A percentile compares a stretch with the other conserved stretches of the same genome.
Conservation (phyloP, 2,888 invertebrate genomes). For the Caenorhabditis parvicauda region DNA sequence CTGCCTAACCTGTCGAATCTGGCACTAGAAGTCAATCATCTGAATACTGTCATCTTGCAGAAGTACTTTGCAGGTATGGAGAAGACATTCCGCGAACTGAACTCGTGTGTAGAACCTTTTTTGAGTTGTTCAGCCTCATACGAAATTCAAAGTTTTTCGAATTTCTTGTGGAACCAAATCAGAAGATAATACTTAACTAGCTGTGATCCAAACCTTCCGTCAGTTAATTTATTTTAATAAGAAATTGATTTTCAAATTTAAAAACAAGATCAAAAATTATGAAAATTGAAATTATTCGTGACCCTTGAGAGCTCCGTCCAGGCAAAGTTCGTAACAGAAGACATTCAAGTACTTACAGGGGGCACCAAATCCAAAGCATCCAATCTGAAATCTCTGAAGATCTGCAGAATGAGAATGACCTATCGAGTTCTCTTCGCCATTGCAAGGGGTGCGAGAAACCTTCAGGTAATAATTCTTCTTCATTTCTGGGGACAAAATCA, state of each 20-base stretch:
- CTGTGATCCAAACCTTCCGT: not conserved
- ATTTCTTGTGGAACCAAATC: not conserved
- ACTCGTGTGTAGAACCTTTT: not conserved
- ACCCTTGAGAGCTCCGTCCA: too few relatives aligned
- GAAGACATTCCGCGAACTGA: not conserved
- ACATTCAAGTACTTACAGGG: slow-evolving; percentile 18
- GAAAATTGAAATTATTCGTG: not conserved
- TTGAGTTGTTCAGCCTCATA: too few relatives aligned
- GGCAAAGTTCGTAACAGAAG: too few relatives aligned
- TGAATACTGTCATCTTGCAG: slow-evolving; percentile 46
- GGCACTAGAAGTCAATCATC: slow-evolving; percentile 49
- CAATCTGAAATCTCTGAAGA: slow-evolving; percentile 45
- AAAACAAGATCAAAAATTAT: not conserved
- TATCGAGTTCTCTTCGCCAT: slow-evolving; percentile 59
- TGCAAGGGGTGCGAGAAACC: slow-evolving; percentile 50
- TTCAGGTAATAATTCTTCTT: slow-evolving; percentile 9
- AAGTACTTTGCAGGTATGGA: slow-evolving; percentile 44
- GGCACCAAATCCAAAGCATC: slow-evolving; percentile 34
- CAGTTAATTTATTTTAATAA: not conserved
- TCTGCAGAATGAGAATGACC: slow-evolving; percentile 53
- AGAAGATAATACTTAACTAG: not conserved
- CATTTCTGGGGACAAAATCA: not conserved
- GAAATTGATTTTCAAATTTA: not conserved
- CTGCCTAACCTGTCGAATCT: slow-evolving; percentile 51
- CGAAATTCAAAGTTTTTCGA: not conserved